Conservation (phyloP, 2,888 invertebrate genomes). For the Dicycla oo region DNA sequence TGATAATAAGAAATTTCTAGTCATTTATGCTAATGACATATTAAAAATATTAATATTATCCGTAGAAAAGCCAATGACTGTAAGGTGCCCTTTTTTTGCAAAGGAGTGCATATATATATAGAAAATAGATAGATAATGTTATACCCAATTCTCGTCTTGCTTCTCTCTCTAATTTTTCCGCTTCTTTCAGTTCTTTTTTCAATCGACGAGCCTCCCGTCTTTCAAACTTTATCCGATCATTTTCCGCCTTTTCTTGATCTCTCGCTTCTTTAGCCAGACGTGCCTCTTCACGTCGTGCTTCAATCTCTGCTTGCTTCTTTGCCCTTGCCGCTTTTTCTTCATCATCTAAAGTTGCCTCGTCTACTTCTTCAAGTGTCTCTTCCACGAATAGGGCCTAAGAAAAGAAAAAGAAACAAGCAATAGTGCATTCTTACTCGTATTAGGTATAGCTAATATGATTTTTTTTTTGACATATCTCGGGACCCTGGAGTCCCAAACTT, state of each 20-base stretch:
- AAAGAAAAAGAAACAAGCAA: slow-evolving; percentile 3
- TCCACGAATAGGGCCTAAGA: slow-evolving; percentile 76
- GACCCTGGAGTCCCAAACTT: too few species aligned
- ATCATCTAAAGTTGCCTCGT: slow-evolving; percentile 83
- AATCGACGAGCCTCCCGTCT: slow-evolving; percentile 78
- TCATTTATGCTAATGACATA: too few species aligned
- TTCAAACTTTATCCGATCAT: slow-evolving; percentile 76
- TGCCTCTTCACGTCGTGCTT: slow-evolving; percentile 74
- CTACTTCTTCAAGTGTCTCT: slow-evolving; percentile 83
- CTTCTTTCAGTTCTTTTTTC: slow-evolving; percentile 79
- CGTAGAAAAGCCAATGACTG: too few species aligned
- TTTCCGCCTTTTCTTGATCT: slow-evolving; percentile 75
- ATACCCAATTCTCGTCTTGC: slow-evolving; percentile 79
- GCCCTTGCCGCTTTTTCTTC: slow-evolving; percentile 82
- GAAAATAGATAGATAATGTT: background rate
- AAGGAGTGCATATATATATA: background rate
- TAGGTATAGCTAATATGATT: background rate
- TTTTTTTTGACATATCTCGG: too few species aligned
- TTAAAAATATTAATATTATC: too few species aligned
- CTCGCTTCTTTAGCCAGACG: slow-evolving; percentile 76
- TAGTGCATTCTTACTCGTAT: background rate
- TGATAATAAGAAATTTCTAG: too few species aligned
- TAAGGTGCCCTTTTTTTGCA: too few species aligned
- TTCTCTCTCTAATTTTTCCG: slow-evolving; percentile 77
- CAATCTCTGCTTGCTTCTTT: slow-evolving; percentile 73